Base-by-base conservation (phyloP, 1,140 invertebrate genomes). In the Hydropsyche tenuis region DNA sequence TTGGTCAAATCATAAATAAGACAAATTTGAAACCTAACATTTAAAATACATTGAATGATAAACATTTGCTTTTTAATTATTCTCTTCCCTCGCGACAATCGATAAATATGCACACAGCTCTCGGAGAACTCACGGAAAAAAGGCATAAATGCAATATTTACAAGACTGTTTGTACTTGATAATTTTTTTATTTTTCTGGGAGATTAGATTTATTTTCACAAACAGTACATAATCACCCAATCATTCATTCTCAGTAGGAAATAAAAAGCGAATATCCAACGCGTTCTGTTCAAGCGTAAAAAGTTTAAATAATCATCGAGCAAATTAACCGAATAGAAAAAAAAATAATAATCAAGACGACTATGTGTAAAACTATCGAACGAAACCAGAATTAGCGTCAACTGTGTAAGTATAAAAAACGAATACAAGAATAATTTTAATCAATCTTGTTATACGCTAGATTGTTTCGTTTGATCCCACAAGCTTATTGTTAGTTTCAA, bases 1-100 rank as follows among this genome's bases (percentile, higher is more conserved):
- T 56, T 42, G n/a, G 62, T 73, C 66, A 77, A 77, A 73, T 77
- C 74, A 73, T 51, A 64, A 72, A 73, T 73, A 69, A 74, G 73
- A 63, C 64, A 77, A 77, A 72, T 72, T 73, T 62, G 72, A 56
- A 72, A 72, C 42, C 64, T 62, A 75, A 72, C 30, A 9, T 4
- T 3, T 75, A 73, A 65, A 62, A 45, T 65, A 66, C 37, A 51
- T n/a, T 45, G 25, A 51, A 60, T 4, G 69, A 73, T 60, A 66
- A 30, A 73, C 65, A 73, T 73, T 42, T 37, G 27, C n/a, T 63
- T 23, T 53, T 18, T 63, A 14, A 1, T 20, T 64, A n/a, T 64
- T 66, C 9, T 37, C 30, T 4, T 37, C 30, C 30, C 30, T 43
- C 63, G 1, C 69, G 53, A 37, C 30, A 37, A 66, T 60, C 43